These are phyloP conservation scores for Acropternis orthonyx DNA, from an alignment of 2,797 vertebrate genomes.

Conservation along the genomic window DNA sequence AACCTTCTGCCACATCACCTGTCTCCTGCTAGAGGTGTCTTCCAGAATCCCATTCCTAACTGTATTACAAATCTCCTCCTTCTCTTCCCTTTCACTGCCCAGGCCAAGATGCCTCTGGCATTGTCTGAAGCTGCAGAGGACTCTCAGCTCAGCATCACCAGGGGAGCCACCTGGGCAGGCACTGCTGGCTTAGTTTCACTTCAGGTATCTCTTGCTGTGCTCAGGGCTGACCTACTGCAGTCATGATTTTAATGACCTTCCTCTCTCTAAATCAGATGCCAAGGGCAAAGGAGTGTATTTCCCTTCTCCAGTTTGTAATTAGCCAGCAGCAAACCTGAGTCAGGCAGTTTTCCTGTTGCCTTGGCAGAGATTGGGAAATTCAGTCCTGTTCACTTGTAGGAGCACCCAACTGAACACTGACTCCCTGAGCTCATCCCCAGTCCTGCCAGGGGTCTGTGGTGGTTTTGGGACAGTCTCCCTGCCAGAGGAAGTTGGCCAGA, in stretches of 20 bases:
- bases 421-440: background rate
- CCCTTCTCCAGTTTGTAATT: background rate
- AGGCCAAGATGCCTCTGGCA: background rate
- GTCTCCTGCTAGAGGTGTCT: background rate
- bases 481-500: background rate
- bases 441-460: background rate
- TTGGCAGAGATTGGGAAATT: background rate
- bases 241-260: constrained; percentile 34
- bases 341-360: background rate
- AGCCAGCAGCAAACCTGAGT: background rate
- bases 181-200: background rate
- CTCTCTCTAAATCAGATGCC: constrained; percentile 31
- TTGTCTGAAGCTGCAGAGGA: background rate
- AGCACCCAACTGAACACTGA: background rate
- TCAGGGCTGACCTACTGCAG: constrained; percentile 21
- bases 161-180: background rate
- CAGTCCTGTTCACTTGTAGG: background rate
- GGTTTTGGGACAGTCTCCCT: background rate
- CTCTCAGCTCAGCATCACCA: background rate
- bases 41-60: background rate
- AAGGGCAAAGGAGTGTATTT: constrained; percentile 1
- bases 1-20: background rate
- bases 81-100: background rate
- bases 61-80: background rate
- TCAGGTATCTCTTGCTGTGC: background rate